A percentile compares a stretch with the other conserved stretches of the same genome.
These are phyloP conservation scores for Leuciscus waleckii DNA, from an alignment of 2,797 vertebrate species.

Conservation along the genomic window DNA sequence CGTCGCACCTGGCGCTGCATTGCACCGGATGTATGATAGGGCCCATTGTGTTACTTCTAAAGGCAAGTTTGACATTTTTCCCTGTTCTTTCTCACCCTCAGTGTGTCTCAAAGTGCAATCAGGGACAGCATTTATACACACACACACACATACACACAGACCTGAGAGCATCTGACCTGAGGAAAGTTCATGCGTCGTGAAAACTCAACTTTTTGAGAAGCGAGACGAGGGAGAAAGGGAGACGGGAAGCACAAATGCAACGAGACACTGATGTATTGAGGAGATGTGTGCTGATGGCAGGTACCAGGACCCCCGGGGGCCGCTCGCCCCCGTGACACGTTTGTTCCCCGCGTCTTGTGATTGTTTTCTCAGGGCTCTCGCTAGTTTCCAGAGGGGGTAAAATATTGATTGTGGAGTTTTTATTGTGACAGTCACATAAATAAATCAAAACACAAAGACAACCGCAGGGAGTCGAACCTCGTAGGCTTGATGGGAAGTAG, in stretches of 20 bases:
- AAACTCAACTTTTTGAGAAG: conserved; percentile 54
- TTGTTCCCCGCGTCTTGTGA: conserved; percentile 60
- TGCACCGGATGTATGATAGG: no score
- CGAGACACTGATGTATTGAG: conserved; percentile 65
- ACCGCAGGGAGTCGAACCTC: conserved; percentile 31
- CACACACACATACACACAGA: background rate
- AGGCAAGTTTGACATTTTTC: background rate
- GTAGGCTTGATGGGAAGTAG: background rate
- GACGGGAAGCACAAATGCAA: conserved; percentile 62
- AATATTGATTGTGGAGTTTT: conserved; percentile 68
- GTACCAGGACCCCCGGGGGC: conserved; percentile 57
- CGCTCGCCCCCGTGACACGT: conserved; percentile 60
- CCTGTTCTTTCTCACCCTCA: conserved; percentile 51
- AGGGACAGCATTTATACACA: background rate
- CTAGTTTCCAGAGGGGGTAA: conserved; percentile 62
- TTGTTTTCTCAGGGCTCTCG: conserved; percentile 64
- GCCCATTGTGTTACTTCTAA: background rate
- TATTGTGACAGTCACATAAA: conserved; percentile 42
- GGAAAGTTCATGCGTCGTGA: conserved; percentile 44
- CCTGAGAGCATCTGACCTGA: conserved; percentile 33
- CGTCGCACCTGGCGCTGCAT: no score
- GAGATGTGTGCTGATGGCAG: conserved; percentile 65
- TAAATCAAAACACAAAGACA: conserved; percentile 27
- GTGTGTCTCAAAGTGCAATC: conserved; percentile 61
- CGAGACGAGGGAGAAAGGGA: conserved; percentile 1